Conservation (phyloP, 2,797 vertebrate genomes). For the Thripadectes ignobilis region DNA sequence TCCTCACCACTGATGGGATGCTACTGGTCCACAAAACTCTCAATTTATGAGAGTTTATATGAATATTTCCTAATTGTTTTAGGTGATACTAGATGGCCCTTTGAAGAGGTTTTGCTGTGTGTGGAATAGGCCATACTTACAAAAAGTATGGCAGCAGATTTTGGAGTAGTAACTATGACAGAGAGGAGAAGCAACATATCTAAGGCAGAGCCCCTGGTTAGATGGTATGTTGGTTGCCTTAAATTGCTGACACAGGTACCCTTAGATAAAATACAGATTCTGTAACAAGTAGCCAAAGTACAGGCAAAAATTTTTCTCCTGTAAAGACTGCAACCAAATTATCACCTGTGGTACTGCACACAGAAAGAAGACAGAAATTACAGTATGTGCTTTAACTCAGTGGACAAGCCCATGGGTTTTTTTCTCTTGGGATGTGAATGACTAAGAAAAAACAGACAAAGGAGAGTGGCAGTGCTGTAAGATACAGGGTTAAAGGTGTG, state of each 20-base stretch:
- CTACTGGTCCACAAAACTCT: neutral
- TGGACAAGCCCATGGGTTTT: fast-evolving
- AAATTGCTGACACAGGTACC: neutral
- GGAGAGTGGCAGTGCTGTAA: neutral
- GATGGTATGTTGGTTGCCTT: neutral
- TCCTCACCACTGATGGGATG: neutral
- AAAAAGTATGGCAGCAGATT: neutral
- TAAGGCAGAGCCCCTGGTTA: neutral
- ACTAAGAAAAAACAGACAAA: neutral
- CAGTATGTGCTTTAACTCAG: neutral
- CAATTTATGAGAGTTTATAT: neutral
- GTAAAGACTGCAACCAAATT: neutral
- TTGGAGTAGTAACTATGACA: neutral
- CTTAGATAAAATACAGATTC: neutral
- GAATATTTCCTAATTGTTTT: neutral
- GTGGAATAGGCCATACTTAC: neutral
- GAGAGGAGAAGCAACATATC: neutral
- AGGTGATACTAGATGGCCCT: neutral
- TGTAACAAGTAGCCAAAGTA: neutral
- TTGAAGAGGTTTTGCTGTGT: neutral
- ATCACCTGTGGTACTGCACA: neutral
- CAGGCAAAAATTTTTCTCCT: neutral
- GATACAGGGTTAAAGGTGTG: neutral
- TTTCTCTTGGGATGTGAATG: neutral
- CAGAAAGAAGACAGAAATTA: neutral